Conservation (phyloP, 2,113 vertebrate genomes). For the Macrotus californicus region DNA sequence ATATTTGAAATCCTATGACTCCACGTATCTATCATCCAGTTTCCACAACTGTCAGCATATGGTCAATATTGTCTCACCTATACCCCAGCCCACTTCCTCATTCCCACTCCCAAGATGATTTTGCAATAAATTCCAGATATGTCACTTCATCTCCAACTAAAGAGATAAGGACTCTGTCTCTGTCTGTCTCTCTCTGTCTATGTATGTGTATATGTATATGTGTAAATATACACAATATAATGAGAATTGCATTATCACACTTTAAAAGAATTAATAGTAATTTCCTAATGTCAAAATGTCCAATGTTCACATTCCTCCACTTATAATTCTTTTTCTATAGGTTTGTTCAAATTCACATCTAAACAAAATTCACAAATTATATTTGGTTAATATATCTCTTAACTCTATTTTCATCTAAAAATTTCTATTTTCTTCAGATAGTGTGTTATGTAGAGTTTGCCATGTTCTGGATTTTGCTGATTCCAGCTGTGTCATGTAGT, state of each 20-base stretch:
- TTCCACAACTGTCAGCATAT: background rate
- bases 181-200: background rate
- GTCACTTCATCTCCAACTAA: background rate
- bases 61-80: background rate
- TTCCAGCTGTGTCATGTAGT: background rate
- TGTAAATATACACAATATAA: background rate
- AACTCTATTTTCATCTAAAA: conserved; percentile 21
- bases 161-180: background rate
- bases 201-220: background rate
- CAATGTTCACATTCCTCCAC: background rate
- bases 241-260: background rate
- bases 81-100: background rate
- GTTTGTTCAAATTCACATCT: background rate
- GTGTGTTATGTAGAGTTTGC: background rate
- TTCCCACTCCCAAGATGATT: background rate
- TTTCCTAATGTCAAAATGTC: conserved; percentile 29
- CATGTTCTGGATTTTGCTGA: background rate
- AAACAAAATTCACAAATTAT: background rate
- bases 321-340: background rate
- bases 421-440: background rate
- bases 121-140: background rate
- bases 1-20: background rate
- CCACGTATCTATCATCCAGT: background rate
- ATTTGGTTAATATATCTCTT: background rate
- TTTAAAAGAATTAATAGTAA: conserved; percentile 15